Evolutionary conservation across 2,113 vertebrate genomes (phyloP), one percentile per base, ranked within the genome.

Genomic region (Muscicapa adusta): DNA sequence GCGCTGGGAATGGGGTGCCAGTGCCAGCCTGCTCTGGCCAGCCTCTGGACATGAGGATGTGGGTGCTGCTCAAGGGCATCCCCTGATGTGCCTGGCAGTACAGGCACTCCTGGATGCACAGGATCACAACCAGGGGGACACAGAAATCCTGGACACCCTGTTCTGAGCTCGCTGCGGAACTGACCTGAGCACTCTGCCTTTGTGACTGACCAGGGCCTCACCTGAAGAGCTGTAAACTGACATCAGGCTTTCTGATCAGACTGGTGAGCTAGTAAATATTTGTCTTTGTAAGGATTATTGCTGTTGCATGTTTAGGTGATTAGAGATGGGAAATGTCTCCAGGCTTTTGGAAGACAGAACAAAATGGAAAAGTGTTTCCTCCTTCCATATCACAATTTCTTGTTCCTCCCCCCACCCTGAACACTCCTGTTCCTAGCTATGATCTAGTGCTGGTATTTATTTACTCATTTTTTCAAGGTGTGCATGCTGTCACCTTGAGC

Each of bases 81-180:
- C 54, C 60, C 73, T 34, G 58, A 34, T 10, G 58, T 47, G 54
- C 57, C 66, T 0, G 0, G 20, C 47, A 42, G 33, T 8, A 0
- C 20, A 28, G 54, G 40, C 18, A 5, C 76, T 54, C 47, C 12
- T 26, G 57, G 71, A 23, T 23, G 26, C 51, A 19, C n/a, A 18
- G 74, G 33, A 76, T 40, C 74, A 50, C 51, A 10, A 1, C 10
- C 38, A 13, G 36, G 72, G 42, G 10, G 3, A 45, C 43, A 4
- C 34, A 51, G 91, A 33, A 71, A 10, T 34, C 43, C 51, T 29
- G 70, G 43, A 53, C 22, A 1, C 18, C 8, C 1, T 2, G 56
- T 9, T 40, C 28, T 56, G 76, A 23, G 42, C 50, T 79, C 0
- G 0, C 16, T 6, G 19, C 0, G 7, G 61, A 13, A 13, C 3